These are phyloP conservation scores for Diarsia brunnea DNA, from an alignment of 2,888 invertebrate species.

Conservation along the genomic window DNA sequence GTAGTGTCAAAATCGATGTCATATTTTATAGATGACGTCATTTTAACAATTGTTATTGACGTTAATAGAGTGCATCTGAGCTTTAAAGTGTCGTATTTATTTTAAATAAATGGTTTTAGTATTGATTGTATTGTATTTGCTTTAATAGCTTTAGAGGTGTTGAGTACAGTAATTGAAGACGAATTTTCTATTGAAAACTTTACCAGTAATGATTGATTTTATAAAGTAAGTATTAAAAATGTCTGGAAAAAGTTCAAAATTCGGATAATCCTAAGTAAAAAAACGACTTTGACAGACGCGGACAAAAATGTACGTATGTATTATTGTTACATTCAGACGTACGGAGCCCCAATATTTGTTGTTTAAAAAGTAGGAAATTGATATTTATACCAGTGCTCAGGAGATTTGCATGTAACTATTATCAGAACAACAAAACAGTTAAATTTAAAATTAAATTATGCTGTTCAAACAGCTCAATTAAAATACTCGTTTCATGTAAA, in stretches of 20 bases:
- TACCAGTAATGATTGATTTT: not conserved
- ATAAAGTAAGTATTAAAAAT: not conserved
- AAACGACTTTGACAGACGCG: not conserved
- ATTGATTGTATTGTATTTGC: constrained; percentile 7
- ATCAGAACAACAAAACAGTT: not conserved
- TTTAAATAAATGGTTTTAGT: constrained; percentile 30
- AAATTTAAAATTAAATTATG: not conserved
- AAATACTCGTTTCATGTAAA: constrained; percentile 46
- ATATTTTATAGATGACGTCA: constrained; percentile 85
- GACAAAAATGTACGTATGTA: not conserved
- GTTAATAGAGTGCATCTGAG: constrained; percentile 73
- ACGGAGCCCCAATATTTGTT: not conserved
- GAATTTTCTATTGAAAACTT: not conserved
- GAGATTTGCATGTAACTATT: not conserved
- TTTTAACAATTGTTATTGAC: constrained; percentile 80
- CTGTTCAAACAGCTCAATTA: constrained; percentile 28
- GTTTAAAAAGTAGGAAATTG: not conserved
- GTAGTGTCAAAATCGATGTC: constrained; percentile 43
- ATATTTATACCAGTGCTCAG: not conserved
- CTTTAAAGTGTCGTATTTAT: constrained; percentile 61
- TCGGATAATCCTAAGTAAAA: not conserved
- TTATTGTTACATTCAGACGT: not conserved
- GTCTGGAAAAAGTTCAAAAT: not conserved
- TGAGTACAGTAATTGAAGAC: constrained; percentile 8
- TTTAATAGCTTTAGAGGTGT: constrained; percentile 36